These are phyloP conservation scores for Eledone cirrhosa DNA, from an alignment of 2,888 invertebrate species.

Conservation along the genomic window DNA sequence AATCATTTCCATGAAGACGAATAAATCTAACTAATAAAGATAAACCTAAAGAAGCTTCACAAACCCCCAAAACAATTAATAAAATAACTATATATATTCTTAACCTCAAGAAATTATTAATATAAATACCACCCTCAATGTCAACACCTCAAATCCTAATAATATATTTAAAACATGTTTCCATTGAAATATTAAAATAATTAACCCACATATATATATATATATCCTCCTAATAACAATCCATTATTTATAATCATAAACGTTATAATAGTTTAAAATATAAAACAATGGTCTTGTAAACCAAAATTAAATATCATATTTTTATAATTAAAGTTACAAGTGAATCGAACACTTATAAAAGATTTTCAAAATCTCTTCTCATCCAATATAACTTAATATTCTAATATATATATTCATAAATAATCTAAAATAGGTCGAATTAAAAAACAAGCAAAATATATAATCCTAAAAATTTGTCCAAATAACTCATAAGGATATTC, in stretches of 20 bases:
- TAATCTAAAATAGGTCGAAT: constrained; percentile 21
- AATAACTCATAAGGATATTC: constrained; percentile 72
- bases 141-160: constrained; percentile 37
- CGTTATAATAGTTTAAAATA: constrained; percentile 16
- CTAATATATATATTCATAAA: constrained; percentile 24
- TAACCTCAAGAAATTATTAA: neutral
- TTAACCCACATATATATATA: neutral
- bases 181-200: constrained; percentile 31
- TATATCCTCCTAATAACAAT: neutral
- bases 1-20: constrained; percentile 75
- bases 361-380: too few relatives aligned
- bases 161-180: constrained; percentile 41
- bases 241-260: constrained; percentile 2
- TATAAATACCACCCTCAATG: constrained; percentile 7
- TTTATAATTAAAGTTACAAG: constrained; percentile 24
- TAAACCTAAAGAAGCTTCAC: constrained; percentile 75
- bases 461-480: constrained; percentile 39
- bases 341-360: too few relatives aligned
- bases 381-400: neutral
- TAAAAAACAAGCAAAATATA: constrained; percentile 40
- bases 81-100: constrained; percentile 35
- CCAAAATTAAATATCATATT: constrained; percentile 36
- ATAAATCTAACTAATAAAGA: constrained; percentile 74
- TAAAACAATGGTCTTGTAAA: constrained; percentile 46
- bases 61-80: constrained; percentile 66